Base-by-base conservation (phyloP, 2,888 invertebrate species). In the Eugnorisma glareosa region DNA sequence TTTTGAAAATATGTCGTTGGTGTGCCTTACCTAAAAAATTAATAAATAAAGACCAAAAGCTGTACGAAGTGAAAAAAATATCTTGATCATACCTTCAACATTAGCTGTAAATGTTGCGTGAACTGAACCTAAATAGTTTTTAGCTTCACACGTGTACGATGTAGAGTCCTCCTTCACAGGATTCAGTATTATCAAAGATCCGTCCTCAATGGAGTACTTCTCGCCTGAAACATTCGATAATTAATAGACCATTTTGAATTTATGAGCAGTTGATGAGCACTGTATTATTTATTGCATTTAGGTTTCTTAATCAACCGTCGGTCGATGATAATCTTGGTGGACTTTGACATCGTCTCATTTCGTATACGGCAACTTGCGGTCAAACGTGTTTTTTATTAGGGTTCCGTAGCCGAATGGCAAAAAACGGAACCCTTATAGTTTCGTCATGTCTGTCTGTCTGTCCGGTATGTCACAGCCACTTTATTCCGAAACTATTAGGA, bases 71-170 rank as follows among this genome's bases (percentile, higher is more conserved):
- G 24, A 63, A 48, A 37, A 37, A n/a, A 21, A 21, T 13, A 13
- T 5, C 24, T 21, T 45, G 31, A 24, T n/a, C 28, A 74, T 61
- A 86, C 86, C 67, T 67, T 31, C 28, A 31, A 87, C 66, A 15
- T 48, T n/a, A 35, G 54, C 77, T 67, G 59, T 11, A n/a, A 83
- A 77, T 7, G 71, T 43, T 1, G 45, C 68, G 24, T n/a, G 24
- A 8, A 11, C 64, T 28, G 75, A 57, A 61, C 85, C 86, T 15
- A 71, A 69, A n/a, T 51, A 54, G 48, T 86, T 86, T 5, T 35
- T 77, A 59, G 86, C 86, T 73, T 75, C 73, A 64, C 86, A 87
- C 0, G 31, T 73, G 48, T 85, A 87, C 3, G 37, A 37, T 21
- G 48, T 13, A 28, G 64, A 75, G 35, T 86, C 83, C 5, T 21